Evolutionary conservation across 2,888 invertebrate species (phyloP), one percentile per base, ranked within the genome.

Genomic region (Brenthis ino): DNA sequence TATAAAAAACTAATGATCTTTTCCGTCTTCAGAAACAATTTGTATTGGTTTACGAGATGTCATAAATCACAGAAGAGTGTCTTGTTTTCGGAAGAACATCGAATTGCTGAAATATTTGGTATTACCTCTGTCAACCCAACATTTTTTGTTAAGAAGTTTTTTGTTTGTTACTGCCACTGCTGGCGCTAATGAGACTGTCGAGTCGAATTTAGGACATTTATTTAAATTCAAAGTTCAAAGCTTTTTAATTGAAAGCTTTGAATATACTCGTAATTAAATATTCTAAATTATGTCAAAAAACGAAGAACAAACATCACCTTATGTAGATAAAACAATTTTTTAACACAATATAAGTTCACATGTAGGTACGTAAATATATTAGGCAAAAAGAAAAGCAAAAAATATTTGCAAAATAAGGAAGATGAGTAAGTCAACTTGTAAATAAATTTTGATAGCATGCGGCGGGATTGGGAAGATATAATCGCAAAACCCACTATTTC

Each of bases 401-500:
- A n/a, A 14, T 51, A 51, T n/a, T n/a, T 43, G 33, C 37, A 20
- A 33, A 73, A 20, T 24, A 63, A 53, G 53, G 37, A 72, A 77
- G 87, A 87, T 83, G 88, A 86, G 85, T 85, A 86, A 88, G 86
- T 80, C 79, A 86, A 86, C 86, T 87, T 84, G 79, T 80, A 84
- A 87, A 89, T 85, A 85, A 84, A 85, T 82, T 83, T 81, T 75
- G 81, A 83, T 79, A 82, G 80, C 79, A 77, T 80, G 77, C 78
- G 76, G 78, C 84, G 82, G 82, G 77, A 80, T 82, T 83, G 82
- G 83, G 83, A 81, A 82, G 92, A 92, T 92, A 80, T 81, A 89
- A 92, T 92, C 92, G 80, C 83, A 86, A 87, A 87, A 84, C 83
- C 89, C 87, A 90, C 90, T 89, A 90, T 90, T 91, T 87, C 88